Conservation (phyloP, 2,797 vertebrate species). For the Anas bernieri region DNA sequence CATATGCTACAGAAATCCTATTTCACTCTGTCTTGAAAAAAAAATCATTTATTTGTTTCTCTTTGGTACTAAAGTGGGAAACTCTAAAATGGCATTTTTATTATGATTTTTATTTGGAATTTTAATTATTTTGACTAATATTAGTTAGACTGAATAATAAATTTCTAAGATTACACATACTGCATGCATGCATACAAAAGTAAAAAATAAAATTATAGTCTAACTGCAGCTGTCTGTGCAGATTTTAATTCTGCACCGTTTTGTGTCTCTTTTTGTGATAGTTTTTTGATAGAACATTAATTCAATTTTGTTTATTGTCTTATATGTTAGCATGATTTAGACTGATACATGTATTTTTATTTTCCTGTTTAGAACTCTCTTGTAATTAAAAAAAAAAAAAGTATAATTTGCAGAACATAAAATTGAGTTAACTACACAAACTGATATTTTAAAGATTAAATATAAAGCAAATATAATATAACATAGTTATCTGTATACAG, state of each 20-base stretch:
- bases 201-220: not conserved
- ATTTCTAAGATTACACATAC: not conserved
- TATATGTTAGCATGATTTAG: not conserved
- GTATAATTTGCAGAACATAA: not conserved
- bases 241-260: not conserved
- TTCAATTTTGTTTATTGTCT: not conserved
- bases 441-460: not conserved
- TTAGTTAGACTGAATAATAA: not conserved
- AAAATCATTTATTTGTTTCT: not conserved
- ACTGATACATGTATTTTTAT: not conserved
- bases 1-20: not conserved
- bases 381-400: not conserved
- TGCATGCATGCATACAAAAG: fast-evolving
- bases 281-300: not conserved
- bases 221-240: not conserved
- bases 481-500: not conserved
- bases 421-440: not conserved
- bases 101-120: not conserved
- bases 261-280: not conserved
- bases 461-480: not conserved
- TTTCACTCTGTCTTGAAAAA: not conserved
- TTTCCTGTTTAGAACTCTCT: not conserved
- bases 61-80: not conserved
- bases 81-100: not conserved
- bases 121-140: not conserved